Evolutionary conservation across 1,140 invertebrate genomes (phyloP), one percentile per base, ranked within the genome.

Genomic region (Listronotus bonariensis): DNA sequence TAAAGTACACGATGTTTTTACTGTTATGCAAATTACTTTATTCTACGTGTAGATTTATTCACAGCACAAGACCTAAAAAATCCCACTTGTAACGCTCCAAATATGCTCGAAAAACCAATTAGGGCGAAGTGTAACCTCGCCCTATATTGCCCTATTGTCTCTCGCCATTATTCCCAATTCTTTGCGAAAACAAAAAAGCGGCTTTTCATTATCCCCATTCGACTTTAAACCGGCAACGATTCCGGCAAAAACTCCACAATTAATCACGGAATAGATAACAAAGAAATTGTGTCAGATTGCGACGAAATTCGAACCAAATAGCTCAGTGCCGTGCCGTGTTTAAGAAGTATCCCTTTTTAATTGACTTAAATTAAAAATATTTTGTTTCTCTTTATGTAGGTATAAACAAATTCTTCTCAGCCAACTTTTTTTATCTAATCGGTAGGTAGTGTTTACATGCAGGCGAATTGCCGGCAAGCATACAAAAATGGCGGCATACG

Each of bases 131-230:
- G 14, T 18, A 52, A 34, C 49, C 49, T 52, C 52, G 52, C 38
- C 36, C 52, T 54, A 54, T 54, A 54, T 54, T 54, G 52, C 52
- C 15, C 52, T 36, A 54, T 54, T 54, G 52, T 54, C 52, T 54
- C 15, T 20, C 15, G 34, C 34, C 34, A 36, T 36, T 36, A 36
- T 36, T 36, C 34, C 8, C 32, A 17, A 17, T 54, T 41, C 52
- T 41, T 54, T 40, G 52, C 32, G 34, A 54, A 54, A 54, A 54
- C 52, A 54, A 54, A 54, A 54, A 54, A 36, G 34, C 34, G 12
- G 52, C 32, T 54, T 54, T 54, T 54, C 52, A 54, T 54, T 54
- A 54, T 54, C 36, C 15, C 38, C 36, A 18, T 32, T 31, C 18
- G 17, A 9, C 48, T 32, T 32, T 11, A 20, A n/a, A 20, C 48